These are phyloP conservation scores for Adelges cooleyi DNA, from an alignment of 1,140 invertebrate species.

Conservation along the genomic window DNA sequence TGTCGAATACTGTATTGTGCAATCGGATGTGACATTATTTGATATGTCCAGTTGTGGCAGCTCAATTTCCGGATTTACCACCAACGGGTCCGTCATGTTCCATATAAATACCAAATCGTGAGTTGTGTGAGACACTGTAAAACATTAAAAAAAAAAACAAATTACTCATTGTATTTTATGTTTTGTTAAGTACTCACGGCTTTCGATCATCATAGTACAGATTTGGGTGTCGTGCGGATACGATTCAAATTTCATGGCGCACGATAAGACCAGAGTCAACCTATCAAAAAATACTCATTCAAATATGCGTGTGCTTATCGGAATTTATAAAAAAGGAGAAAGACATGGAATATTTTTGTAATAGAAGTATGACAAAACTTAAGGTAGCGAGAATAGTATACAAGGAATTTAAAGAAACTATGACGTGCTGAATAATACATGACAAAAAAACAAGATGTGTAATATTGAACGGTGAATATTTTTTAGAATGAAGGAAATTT, in stretches of 20 bases:
- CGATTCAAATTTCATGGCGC: constrained; percentile 86
- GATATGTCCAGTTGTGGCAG: constrained; percentile 75
- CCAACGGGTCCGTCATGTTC: constrained; percentile 75
- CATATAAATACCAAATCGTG: constrained; percentile 75
- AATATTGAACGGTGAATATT: too few relatives aligned
- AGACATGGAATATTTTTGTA: too few relatives aligned
- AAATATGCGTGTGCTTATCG: too few relatives aligned
- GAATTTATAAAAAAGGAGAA: background rate
- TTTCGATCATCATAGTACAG: constrained; percentile 85
- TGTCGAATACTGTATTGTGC: constrained; percentile 77
- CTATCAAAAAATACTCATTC: constrained; percentile 45
- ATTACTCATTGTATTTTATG: background rate
- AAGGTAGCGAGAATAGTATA: too few relatives aligned
- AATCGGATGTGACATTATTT: constrained; percentile 76
- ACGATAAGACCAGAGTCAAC: constrained; percentile 72
- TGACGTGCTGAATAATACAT: too few relatives aligned
- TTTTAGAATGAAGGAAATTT: too few relatives aligned
- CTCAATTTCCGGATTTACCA: constrained; percentile 76
- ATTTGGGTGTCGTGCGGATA: constrained; percentile 83
- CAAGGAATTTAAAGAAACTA: too few relatives aligned
- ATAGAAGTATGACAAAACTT: too few relatives aligned
- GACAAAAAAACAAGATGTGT: too few relatives aligned
- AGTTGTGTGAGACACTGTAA: constrained; percentile 67
- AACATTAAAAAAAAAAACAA: background rate
- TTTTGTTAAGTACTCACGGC: constrained; percentile 51